These are phyloP conservation scores for Mylabris phalerata DNA, from an alignment of 1,140 invertebrate species.

Conservation along the genomic window DNA sequence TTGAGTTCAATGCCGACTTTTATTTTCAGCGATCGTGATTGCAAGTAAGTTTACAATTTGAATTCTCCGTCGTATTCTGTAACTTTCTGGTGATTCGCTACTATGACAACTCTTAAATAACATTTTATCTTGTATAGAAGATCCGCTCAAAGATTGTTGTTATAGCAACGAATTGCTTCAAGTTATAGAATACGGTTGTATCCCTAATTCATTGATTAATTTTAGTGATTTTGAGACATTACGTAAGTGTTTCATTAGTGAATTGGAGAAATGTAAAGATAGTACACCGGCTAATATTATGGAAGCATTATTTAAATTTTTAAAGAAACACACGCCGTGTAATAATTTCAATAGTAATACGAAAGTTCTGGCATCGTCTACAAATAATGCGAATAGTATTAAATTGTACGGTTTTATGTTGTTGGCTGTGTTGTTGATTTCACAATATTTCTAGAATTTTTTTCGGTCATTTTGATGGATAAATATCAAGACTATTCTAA, in stretches of 20 bases:
- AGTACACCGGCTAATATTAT: conserved; percentile 72
- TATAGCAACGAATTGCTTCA: no score
- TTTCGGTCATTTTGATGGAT: no score
- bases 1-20: conserved; percentile 49
- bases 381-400: not conserved
- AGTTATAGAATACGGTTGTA: conserved; percentile 2
- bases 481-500: no score
- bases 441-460: no score
- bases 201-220: conserved; percentile 31
- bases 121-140: no score
- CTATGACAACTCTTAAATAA: no score
- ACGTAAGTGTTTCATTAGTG: conserved; percentile 55
- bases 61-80: no score
- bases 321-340: conserved; percentile 60
- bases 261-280: conserved; percentile 60
- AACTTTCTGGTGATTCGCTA: no score
- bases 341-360: conserved; percentile 37
- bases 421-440: no score
- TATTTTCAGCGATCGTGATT: conserved; percentile 47
- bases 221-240: conserved; percentile 53
- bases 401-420: no score
- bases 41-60: conserved; percentile 44
- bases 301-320: conserved; percentile 66
- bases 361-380: not conserved
- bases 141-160: no score